Percentiles rank a stretch among this genome's conserved stretches.
Conservation (phyloP, 35 echinoderm and acorn worm genomes). For the Strongylocentrotus purpuratus region DNA sequence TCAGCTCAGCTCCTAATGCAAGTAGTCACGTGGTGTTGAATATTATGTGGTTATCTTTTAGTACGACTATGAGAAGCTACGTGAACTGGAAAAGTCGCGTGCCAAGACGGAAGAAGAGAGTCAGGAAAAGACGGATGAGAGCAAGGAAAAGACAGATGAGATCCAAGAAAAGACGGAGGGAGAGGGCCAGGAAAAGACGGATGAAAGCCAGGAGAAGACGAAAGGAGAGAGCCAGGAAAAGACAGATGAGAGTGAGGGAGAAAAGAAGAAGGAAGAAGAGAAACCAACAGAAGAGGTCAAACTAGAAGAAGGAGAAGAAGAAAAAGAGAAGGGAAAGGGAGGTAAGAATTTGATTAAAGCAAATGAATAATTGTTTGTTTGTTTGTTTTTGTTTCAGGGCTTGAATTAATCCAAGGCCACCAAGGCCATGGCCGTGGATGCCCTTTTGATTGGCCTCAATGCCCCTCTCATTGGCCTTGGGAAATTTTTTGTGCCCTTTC, state of each 20-base stretch:
- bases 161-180: slow-evolving; percentile 7
- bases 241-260: slow-evolving; percentile 40
- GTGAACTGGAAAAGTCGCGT: slow-evolving; percentile 56
- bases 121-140: slow-evolving; percentile 32
- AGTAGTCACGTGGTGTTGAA: background rate
- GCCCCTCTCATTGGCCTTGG: too few relatives aligned
- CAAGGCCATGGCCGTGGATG: too few relatives aligned
- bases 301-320: slow-evolving; percentile 50
- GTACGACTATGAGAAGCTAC: slow-evolving; percentile 94
- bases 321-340: slow-evolving; percentile 51
- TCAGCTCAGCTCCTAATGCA: background rate
- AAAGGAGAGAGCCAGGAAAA: slow-evolving; percentile 47
- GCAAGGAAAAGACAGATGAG: background rate
- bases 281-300: slow-evolving; percentile 54
- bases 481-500: too few relatives aligned
- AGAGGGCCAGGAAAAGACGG: slow-evolving; percentile 34
- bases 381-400: too few relatives aligned
- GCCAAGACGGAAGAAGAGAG: slow-evolving; percentile 46
- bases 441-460: too few relatives aligned
- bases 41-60: slow-evolving; percentile 39
- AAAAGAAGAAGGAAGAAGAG: slow-evolving; percentile 31
- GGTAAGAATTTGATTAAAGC: background rate
- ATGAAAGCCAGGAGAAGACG: slow-evolving; percentile 27
- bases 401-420: too few relatives aligned
- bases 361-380: too few relatives aligned